Percentiles rank a stretch among this genome's conserved stretches.
Evolutionary conservation across 2,113 vertebrate genomes (phyloP).

Genomic region (Platycercus adscitus): DNA sequence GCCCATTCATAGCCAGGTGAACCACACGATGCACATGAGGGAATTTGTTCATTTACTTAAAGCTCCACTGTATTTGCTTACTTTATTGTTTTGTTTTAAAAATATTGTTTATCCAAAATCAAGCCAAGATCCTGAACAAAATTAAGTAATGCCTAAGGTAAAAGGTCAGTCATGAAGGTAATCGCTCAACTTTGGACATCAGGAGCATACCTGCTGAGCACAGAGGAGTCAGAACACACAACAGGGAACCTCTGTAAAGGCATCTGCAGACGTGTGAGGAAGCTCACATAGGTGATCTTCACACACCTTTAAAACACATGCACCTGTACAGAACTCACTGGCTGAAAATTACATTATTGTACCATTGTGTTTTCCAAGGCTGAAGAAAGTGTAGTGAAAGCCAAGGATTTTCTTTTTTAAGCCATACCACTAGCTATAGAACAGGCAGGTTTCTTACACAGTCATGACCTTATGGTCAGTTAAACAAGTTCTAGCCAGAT

Average conservation of each 20-base stretch:
- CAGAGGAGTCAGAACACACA: not conserved
- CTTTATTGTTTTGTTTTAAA: not conserved
- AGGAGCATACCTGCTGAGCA: not conserved
- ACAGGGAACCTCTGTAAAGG: not conserved
- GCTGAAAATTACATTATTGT: not conserved
- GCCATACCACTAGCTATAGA: not conserved
- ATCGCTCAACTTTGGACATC: not conserved
- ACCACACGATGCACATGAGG: not conserved
- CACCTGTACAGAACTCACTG: not conserved
- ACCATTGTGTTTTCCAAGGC: not conserved
- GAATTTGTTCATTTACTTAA: slow-evolving; percentile 29
- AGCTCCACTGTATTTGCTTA: not conserved
- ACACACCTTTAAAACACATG: not conserved
- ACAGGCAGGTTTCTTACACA: not conserved
- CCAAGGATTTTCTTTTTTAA: not conserved
- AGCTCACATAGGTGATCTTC: not conserved
- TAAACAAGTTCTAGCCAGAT: not conserved
- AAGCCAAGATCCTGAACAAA: not conserved
- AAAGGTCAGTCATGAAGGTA: not conserved
- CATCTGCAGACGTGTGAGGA: not conserved
- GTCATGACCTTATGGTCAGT: not conserved
- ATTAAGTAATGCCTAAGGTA: fast-evolving
- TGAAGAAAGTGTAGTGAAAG: not conserved
- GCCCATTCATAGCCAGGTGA: not conserved
- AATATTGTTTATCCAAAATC: not conserved